Evolutionary conservation across 2,797 vertebrate genomes (phyloP), one percentile per base, ranked within the genome.

Genomic region (Buphagus erythrorhynchus): DNA sequence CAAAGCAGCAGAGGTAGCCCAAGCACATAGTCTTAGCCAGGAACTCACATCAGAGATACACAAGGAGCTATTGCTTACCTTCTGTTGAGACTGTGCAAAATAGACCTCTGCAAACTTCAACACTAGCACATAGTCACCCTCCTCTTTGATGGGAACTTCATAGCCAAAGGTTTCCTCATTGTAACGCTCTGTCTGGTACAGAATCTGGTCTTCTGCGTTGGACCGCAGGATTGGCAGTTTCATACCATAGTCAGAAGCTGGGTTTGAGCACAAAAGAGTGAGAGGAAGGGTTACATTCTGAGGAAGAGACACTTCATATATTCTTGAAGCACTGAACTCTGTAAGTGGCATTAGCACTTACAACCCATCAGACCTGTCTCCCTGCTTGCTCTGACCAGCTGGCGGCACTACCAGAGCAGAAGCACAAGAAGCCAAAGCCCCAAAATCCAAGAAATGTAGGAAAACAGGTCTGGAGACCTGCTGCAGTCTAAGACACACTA

Each of bases 91-190:
- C 96, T 99, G 99, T 63, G 99, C 99, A 96, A 99, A 99, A 97
- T 99, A 99, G 86, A 99, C 99, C 88, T 99, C 99, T 3, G 99
- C 99, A 95, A 99, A 99, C 98, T 99, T 99, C 98, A 99, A 88
- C 84, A 99, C 99, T 58, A 99, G 97, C 89, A 99, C 99, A 2
- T 99, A 99, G 95, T 99, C 99, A 63, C 99, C 99, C 95, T 99
- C 99, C 36, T 99, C 99, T 58, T 99, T 98, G 89, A 99, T 99
- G 54, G 99, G 99, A 74, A 99, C 97, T 72, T 99, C 99, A 3
- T 99, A 99, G 86, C 99, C 99, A 91, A 99, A 99, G 11, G 99
- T 99, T 95, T 99, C 99, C 97, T 99, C 99, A 1, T 99, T 99
- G 98, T 99, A 99, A 79, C 99, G 98, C 93, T 99, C 99, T 0